Evolutionary conservation across 1,140 invertebrate genomes (phyloP).

Genomic region (Ceratina calcarata): DNA sequence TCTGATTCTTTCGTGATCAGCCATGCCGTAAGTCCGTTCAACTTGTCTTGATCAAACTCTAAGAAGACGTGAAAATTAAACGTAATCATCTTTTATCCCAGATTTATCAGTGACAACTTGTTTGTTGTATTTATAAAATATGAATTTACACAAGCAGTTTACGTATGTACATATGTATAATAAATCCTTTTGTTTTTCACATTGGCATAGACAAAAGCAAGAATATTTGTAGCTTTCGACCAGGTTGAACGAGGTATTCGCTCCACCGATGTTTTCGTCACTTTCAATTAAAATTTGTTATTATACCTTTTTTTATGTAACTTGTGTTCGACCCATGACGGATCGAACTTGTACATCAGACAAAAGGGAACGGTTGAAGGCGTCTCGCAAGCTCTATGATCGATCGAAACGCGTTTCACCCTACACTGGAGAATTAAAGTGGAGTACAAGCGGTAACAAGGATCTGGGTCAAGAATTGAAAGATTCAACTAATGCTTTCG

Average conservation of each 20-base stretch:
- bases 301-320: background rate
- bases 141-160: too few relatives aligned
- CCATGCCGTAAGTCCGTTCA: conserved; percentile 76
- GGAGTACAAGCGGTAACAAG: background rate
- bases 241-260: background rate
- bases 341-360: background rate
- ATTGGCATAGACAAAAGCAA: too few relatives aligned
- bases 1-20: conserved; percentile 90
- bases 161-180: too few relatives aligned
- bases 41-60: too few relatives aligned
- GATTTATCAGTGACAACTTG: too few relatives aligned
- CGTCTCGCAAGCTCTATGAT: conserved; percentile 2
- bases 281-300: conserved; percentile 13
- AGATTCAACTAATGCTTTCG: background rate
- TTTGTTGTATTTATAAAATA: too few relatives aligned
- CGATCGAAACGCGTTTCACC: conserved; percentile 23
- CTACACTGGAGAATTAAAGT: background rate
- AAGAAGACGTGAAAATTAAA: too few relatives aligned
- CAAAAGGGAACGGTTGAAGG: conserved; percentile 2
- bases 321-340: background rate
- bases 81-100: too few relatives aligned
- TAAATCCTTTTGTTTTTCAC: too few relatives aligned
- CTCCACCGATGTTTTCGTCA: background rate
- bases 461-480: conserved; percentile 4
- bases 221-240: too few relatives aligned